Evolutionary conservation across 2,888 invertebrate species (phyloP).

Genomic region (Noctua fimbriata): DNA sequence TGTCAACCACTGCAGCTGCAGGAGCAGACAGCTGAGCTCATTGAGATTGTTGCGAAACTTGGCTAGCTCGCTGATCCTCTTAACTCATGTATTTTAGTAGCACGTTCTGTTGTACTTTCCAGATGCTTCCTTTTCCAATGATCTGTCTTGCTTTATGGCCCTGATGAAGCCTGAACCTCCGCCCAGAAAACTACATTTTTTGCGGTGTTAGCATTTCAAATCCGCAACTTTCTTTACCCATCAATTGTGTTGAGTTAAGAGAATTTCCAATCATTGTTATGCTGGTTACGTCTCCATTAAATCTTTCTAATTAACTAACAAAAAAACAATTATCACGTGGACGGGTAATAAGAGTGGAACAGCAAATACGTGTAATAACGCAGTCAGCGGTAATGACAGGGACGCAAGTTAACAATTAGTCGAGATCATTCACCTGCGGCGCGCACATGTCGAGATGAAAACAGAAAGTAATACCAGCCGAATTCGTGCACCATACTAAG

Average conservation of each 20-base stretch:
- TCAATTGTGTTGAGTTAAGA: conserved; percentile 48
- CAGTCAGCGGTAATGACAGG: conserved; percentile 64
- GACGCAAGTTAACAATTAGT: conserved; percentile 69
- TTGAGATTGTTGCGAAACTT: conserved; percentile 35
- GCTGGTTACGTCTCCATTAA: conserved; percentile 59
- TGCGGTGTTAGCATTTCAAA: conserved; percentile 39
- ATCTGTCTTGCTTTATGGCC: conserved; percentile 1
- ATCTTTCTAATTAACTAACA: conserved; percentile 59
- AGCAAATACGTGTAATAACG: conserved; percentile 63
- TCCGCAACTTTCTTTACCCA: conserved; percentile 57
- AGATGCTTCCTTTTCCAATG: neutral
- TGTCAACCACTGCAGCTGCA: conserved; percentile 47
- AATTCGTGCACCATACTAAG: conserved; percentile 85
- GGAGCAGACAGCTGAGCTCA: conserved; percentile 7
- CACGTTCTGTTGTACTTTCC: conserved; percentile 2
- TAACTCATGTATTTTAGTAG: conserved; percentile 24
- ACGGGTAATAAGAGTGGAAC: conserved; percentile 54
- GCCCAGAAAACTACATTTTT: conserved; percentile 21
- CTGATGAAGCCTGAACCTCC: neutral
- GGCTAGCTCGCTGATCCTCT: conserved; percentile 25
- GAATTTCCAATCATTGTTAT: conserved; percentile 63
- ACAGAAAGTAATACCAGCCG: conserved; percentile 87
- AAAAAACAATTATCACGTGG: conserved; percentile 58
- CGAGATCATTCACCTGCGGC: conserved; percentile 76
- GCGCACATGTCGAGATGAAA: conserved; percentile 82